phyloP scores from a whole-genome alignment of 2,888 invertebrate species.

The Hermaeophaga mercurialis region DNA sequence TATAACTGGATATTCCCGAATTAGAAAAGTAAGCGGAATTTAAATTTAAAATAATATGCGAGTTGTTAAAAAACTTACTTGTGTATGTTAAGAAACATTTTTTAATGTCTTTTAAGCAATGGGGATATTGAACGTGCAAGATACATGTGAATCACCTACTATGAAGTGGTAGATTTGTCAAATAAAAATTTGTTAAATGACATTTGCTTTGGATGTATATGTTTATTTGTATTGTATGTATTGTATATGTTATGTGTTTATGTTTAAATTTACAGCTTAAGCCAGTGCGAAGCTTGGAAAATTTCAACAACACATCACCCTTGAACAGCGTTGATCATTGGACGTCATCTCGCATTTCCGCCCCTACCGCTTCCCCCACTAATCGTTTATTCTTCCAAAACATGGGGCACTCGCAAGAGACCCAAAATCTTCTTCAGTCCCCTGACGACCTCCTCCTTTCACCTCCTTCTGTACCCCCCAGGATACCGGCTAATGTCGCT shows the following conservation, averaged over 20 bases:
- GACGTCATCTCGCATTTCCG: slow-evolving; percentile 44
- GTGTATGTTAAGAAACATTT: too few relatives aligned
- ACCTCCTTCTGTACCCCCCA: slow-evolving; percentile 48
- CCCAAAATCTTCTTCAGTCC: slow-evolving; percentile 54
- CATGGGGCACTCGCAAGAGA: slow-evolving; percentile 45
- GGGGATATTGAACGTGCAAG: too few relatives aligned
- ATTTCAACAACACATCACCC: slow-evolving; percentile 57
- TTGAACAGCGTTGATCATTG: slow-evolving; percentile 51
- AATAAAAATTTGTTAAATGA: too few relatives aligned
- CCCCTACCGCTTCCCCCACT: slow-evolving; percentile 49
- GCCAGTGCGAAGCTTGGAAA: slow-evolving; percentile 66
- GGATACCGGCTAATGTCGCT: slow-evolving; percentile 56
- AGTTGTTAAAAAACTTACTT: too few relatives aligned
- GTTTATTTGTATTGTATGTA: slow-evolving; percentile 4
- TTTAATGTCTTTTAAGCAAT: too few relatives aligned
- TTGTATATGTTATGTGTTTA: too few relatives aligned
- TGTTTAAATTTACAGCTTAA: slow-evolving; percentile 60
- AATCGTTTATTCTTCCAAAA: slow-evolving; percentile 41
- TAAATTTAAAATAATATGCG: too few relatives aligned
- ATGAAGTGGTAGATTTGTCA: too few relatives aligned
- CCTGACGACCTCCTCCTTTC: slow-evolving; percentile 55
- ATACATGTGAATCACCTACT: too few relatives aligned
- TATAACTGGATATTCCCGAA: too few relatives aligned
- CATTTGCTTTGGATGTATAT: too few relatives aligned
- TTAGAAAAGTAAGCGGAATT: too few relatives aligned